phyloP scores from a whole-genome alignment of 2,888 invertebrate genomes.

The Acleris laterana region DNA sequence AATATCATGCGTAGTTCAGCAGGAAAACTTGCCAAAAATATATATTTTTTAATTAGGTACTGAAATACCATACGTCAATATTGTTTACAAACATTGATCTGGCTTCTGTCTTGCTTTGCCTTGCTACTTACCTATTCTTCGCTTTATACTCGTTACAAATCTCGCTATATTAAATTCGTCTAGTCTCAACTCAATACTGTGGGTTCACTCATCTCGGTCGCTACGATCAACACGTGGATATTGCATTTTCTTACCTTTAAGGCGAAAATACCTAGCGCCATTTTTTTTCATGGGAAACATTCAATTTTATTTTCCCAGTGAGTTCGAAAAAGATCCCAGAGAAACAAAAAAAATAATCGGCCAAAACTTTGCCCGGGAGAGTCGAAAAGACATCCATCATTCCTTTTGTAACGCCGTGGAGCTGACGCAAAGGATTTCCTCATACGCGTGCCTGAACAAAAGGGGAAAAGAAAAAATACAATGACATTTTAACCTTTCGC shows the following conservation, averaged over 20 bases:
- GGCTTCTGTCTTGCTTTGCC: neutral
- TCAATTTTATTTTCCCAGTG: constrained; percentile 23
- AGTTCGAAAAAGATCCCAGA: constrained; percentile 7
- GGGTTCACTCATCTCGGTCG: neutral
- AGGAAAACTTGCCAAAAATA: no score
- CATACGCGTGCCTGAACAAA: constrained; percentile 20
- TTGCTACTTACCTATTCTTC: neutral
- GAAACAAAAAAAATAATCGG: constrained; percentile 26
- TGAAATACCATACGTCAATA: no score
- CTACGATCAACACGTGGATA: constrained; percentile 12
- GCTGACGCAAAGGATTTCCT: constrained; percentile 29
- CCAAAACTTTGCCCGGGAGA: constrained; percentile 28
- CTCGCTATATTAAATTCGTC: constrained; percentile 18
- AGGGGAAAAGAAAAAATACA: constrained; percentile 17
- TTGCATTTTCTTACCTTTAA: constrained; percentile 14
- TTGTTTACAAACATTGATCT: neutral
- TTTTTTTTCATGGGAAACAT: constrained; percentile 18
- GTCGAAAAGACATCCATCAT: constrained; percentile 35
- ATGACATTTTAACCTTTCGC: constrained; percentile 8
- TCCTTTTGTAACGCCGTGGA: constrained; percentile 29
- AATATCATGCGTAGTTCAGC: no score
- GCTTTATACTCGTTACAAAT: constrained; percentile 3
- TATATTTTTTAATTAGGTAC: no score
- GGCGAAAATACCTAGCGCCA: neutral
- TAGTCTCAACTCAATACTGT: constrained; percentile 3